Base-by-base conservation (phyloP, 2,888 invertebrate species). In the Selenia dentaria region DNA sequence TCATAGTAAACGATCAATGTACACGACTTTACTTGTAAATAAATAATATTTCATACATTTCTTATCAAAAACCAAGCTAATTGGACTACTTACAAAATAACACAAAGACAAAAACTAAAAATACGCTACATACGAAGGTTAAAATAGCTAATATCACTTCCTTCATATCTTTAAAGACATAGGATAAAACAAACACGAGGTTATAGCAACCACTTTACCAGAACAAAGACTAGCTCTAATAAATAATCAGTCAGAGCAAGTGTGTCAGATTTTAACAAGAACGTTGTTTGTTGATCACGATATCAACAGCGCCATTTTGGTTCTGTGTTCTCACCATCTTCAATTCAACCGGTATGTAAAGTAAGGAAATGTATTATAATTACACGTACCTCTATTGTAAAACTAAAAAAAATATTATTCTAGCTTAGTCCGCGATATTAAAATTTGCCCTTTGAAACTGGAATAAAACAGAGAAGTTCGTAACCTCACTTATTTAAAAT, bases 71-170 rank as follows among this genome's bases (percentile, higher is more conserved):
- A 24, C 16, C 2, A 16, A 41, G 27, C 18, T 18, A 41, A 47
- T 62, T 69, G 74, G 73, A 52, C 83, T 87, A 90, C 90, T 90
- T 87, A 90, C 90, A 90, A 87, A 90, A 82, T 68, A 89, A 77
- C 67, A 85, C 88, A 85, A 90, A 90, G 67, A 80, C 74, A 82
- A 88, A 78, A 72, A 90, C 89, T 84, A 90, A 76, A 73, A 86
- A 74, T 79, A 90, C 74, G 67, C 90, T 89, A 86, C 86, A 86
- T 77, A 87, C 60, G 74, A 86, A 85, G 70, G 88, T 82, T 79
- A 90, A 47, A 79, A 90, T 74, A 70, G 87, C 89, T 81, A 90
- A 82, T 68, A 90, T 83, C 79, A 86, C 82, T 86, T 90, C 89
- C 85, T 86, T 87, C 89, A 90, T 88, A 75, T 74, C 75, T 78